Base-by-base conservation (phyloP, 2,888 invertebrate species). In the Cataglyphis altisquamis region DNA sequence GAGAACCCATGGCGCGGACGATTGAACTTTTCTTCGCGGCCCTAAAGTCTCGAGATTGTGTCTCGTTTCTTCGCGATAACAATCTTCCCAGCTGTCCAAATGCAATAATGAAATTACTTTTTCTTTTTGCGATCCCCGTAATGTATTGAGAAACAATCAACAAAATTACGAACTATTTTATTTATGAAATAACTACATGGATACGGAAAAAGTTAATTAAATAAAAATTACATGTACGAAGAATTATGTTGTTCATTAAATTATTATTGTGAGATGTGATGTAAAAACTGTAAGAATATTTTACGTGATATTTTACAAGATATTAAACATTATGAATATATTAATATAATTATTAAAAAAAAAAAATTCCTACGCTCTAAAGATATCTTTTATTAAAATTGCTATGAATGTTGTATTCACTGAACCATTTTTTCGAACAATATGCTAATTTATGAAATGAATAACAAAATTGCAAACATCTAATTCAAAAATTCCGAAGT, bases 21-120 rank as follows among this genome's bases (percentile, higher is more conserved):
- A 89, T 84, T 84, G 66, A 85, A 86, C 85, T 83, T 87, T 86
- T 86, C 86, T 89, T 77, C 83, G 21, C 86, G 83, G 64, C 83
- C 84, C 85, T 89, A 89, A 89, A 89, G 66, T 82, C 82, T 60
- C 45, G 52, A 52, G n/a, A 52, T 52, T 52, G 52, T 77, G 73
- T 86, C 87, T 89, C 87, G 83, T 86, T 89, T 82, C 80, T 82
- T 74, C 70, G 64, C 80, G 55, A 81, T 10, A 80, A 82, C 85
- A 82, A 77, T 80, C 84, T 80, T 72, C 70, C 77, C 60, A 32
- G 21, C 52, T 75, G 80, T 41, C 10, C 39, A 48, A 62, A 72
- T 12, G 64, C 68, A 78, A 86, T 84, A 82, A 41, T 52, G 70
- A 70, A 68, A 82, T 80, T 45, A 57, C 25, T 18, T n/a, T 60